Conservation (phyloP, 2,113 vertebrate genomes). For the Alaudala cheleensis region DNA sequence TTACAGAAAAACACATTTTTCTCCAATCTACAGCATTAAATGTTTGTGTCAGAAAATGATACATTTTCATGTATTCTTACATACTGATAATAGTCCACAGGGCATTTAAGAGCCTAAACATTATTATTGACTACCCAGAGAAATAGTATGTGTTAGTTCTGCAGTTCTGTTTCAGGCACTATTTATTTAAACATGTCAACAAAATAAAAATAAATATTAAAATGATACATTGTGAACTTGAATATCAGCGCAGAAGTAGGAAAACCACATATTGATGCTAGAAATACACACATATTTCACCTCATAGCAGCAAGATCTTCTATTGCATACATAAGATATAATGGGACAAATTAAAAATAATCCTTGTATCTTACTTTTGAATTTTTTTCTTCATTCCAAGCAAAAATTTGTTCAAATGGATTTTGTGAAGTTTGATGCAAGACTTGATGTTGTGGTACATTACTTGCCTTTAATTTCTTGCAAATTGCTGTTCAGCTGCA, state of each 20-base stretch:
- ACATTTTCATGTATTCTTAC: neutral
- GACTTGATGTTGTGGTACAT: fast-evolving
- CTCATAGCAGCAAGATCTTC: neutral
- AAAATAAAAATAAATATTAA: neutral
- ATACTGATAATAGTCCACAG: neutral
- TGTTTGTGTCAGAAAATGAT: neutral
- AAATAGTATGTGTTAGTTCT: neutral
- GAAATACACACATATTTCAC: neutral
- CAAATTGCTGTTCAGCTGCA: neutral
- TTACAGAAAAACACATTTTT: neutral
- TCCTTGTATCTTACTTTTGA: neutral
- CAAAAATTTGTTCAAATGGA: neutral
- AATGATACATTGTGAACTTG: neutral
- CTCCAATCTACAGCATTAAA: neutral
- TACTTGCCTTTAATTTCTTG: neutral
- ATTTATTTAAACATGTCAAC: neutral
- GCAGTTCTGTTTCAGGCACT: neutral
- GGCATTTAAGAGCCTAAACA: neutral
- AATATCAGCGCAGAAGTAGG: neutral
- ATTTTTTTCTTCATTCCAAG: neutral
- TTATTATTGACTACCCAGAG: neutral
- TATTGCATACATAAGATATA: neutral
- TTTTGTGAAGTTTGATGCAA: neutral
- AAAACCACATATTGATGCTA: neutral
- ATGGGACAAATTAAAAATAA: neutral